Evolutionary conservation across 2,888 invertebrate genomes (phyloP), one percentile per base, ranked within the genome.

Genomic region (Diaperis boleti): DNA sequence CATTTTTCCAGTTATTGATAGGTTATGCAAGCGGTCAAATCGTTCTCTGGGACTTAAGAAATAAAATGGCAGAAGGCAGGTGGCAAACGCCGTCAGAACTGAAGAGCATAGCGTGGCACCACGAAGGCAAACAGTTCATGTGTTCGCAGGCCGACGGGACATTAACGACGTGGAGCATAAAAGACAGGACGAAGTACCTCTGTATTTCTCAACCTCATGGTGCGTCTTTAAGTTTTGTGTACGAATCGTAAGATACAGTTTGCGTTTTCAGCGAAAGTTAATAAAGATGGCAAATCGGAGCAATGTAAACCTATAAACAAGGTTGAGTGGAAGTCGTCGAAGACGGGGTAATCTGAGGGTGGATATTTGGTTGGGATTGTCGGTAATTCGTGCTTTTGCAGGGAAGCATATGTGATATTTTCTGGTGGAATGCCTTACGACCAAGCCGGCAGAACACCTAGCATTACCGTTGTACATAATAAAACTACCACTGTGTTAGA

Each of bases 101-200:
- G 72, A 88, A 92, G 77, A 95, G 96, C 55, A 89, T 96, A 75
- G 88, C 94, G 67, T 99, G 99, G 99, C 96, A 98, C 82, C 91
- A 94, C 83, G 98, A 99, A 83, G 99, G 98, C 70, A 96, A 96
- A 84, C 93, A 95, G 83, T 94, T 99, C 81, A 94, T 99, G 90
- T 92, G 92, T 72, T 94, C 95, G 75, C 98, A 99, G 83, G 89
- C 89, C 35, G 98, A 99, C 84, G 99, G 99, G 66, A 96, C 95
- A 62, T 87, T 99, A 64, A 92, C 94, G 74, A 95, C 96, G 56
- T 99, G 98, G 98, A 91, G 88, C 76, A 85, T 92, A 64, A 89
- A 92, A 77, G 86, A 86, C 68, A 88, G 90, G 72, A 85, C 88
- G 55, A 90, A 94, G 80, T 94, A 96, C 35, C 83, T 90, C 72